Conservation (phyloP, 2,888 invertebrate genomes). For the Kuschelorhynchus macadamiae region DNA sequence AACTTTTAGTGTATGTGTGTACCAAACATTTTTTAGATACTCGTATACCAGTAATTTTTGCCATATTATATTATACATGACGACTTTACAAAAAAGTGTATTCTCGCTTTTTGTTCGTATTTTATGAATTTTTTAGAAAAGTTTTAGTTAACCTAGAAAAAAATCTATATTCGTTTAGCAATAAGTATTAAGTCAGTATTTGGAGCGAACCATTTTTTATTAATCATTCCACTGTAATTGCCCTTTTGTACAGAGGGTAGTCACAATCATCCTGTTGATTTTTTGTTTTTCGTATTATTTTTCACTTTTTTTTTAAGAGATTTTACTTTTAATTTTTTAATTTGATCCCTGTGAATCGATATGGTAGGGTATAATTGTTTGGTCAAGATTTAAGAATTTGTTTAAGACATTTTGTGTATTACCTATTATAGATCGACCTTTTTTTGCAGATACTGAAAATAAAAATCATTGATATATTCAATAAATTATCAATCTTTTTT, state of each 20-base stretch:
- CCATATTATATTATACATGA: conserved; percentile 63
- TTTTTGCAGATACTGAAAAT: too few species aligned
- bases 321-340: conserved; percentile 58
- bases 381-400: conserved; percentile 22
- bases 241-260: background rate
- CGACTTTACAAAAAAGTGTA: conserved; percentile 52
- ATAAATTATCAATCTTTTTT: too few species aligned
- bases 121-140: conserved; percentile 52
- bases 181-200: conserved; percentile 71
- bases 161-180: conserved; percentile 68
- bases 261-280: conserved; percentile 40
- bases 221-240: conserved; percentile 64
- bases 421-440: too few species aligned
- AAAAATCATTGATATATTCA: too few species aligned
- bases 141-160: conserved; percentile 60
- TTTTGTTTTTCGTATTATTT: conserved; percentile 43
- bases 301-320: conserved; percentile 58
- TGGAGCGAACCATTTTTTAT: conserved; percentile 66
- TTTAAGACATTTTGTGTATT: too few species aligned
- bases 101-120: conserved; percentile 33
- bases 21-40: conserved; percentile 70
- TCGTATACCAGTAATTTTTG: conserved; percentile 70
- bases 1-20: conserved; percentile 70
- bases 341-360: conserved; percentile 13
- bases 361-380: conserved; percentile 17